Evolutionary conservation across 2,113 vertebrate species (phyloP).

Genomic region (Myodes glareolus): DNA sequence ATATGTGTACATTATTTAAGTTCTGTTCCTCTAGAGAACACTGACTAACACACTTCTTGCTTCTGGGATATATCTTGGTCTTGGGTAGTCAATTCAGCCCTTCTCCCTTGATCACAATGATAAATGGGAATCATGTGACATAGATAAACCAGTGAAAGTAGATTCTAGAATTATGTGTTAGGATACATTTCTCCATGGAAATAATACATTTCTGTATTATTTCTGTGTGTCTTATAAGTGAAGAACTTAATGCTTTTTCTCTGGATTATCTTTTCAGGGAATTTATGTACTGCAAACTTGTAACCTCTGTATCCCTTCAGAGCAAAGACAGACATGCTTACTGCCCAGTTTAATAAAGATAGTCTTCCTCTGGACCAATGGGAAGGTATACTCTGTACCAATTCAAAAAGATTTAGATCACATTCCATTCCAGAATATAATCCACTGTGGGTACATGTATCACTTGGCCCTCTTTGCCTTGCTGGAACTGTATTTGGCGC

Average conservation of each 20-base stretch:
- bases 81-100: background rate
- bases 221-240: background rate
- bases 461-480: background rate
- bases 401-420: slow-evolving; percentile 10
- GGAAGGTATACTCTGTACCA: background rate
- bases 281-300: background rate
- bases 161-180: slow-evolving; percentile 29
- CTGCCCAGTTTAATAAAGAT: background rate
- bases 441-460: background rate
- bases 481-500: background rate
- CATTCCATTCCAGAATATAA: background rate
- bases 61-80: background rate
- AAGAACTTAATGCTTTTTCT: background rate
- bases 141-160: background rate
- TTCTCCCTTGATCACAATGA: background rate
- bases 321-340: background rate
- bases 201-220: background rate
- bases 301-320: background rate
- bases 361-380: background rate
- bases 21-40: background rate
- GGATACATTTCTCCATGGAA: background rate
- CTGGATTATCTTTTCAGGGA: slow-evolving; percentile 14
- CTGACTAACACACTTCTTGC: background rate
- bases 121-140: background rate
- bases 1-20: background rate